Percentiles rank a stretch among this genome's conserved stretches.
Conservation (phyloP, 2,888 invertebrate genomes). For the Sinohyriopsis cumingii region DNA sequence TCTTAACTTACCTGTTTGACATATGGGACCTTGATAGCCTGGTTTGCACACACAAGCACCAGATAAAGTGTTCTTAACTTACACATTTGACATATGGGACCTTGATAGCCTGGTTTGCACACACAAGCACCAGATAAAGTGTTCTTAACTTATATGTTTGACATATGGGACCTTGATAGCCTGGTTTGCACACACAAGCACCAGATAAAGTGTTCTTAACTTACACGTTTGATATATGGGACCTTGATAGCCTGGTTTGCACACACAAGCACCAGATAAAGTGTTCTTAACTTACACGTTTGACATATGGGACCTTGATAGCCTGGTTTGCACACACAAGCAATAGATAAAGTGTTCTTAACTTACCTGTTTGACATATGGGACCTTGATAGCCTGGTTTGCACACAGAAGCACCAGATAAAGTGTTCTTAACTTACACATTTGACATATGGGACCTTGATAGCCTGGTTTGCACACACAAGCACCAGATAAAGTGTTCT, state of each 20-base stretch:
- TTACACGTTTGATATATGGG: conserved; percentile 69
- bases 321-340: conserved; percentile 95
- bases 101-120: conserved; percentile 96
- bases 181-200: conserved; percentile 94
- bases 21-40: conserved; percentile 88
- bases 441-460: conserved; percentile 80
- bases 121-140: conserved; percentile 81
- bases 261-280: conserved; percentile 83
- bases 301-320: conserved; percentile 84
- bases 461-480: conserved; percentile 97
- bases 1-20: conserved; percentile 63
- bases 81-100: conserved; percentile 74
- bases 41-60: conserved; percentile 93
- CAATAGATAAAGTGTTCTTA: conserved; percentile 69
- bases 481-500: conserved; percentile 73
- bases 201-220: conserved; percentile 65
- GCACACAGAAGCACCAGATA: conserved; percentile 86
- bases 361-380: conserved; percentile 69
- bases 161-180: conserved; percentile 86
- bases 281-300: conserved; percentile 41
- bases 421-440: conserved; percentile 37
- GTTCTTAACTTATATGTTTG: conserved; percentile 52
- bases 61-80: conserved; percentile 23
- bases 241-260: conserved; percentile 96
- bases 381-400: conserved; percentile 93